Evolutionary conservation across 2,888 invertebrate species (phyloP).

Genomic region (Vandiemenella viatica): DNA sequence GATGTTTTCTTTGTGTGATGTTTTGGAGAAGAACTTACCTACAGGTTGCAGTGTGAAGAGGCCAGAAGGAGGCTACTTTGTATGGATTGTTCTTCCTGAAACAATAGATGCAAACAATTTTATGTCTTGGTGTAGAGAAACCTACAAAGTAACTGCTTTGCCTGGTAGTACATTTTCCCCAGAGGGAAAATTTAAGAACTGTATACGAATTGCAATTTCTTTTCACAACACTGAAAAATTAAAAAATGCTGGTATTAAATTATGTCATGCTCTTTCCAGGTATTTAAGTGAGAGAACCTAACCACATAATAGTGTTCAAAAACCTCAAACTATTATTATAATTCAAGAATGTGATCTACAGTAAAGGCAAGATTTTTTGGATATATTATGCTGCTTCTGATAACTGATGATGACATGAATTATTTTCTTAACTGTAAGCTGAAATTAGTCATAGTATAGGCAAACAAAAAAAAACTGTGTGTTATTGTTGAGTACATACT

Average conservation of each 20-base stretch:
- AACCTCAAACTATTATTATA: no score
- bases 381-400: no score
- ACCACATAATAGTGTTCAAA: no score
- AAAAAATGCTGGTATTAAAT: conserved; percentile 24
- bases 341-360: no score
- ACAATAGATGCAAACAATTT: conserved; percentile 27
- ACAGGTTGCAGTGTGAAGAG: conserved; percentile 27
- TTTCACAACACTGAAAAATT: conserved; percentile 31
- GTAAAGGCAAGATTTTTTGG: no score
- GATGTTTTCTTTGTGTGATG: conserved; percentile 28
- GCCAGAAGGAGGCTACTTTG: conserved; percentile 42
- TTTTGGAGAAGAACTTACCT: conserved; percentile 31
- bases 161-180: conserved; percentile 31
- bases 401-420: no score
- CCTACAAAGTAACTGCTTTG: conserved; percentile 32
- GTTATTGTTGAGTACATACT: no score
- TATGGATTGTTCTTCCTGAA: conserved; percentile 40
- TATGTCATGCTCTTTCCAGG: conserved; percentile 25
- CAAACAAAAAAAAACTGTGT: no score
- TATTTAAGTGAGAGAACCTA: no score
- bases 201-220: conserved; percentile 33
- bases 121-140: conserved; percentile 27
- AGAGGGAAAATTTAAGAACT: conserved; percentile 26
- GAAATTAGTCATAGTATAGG: no score
- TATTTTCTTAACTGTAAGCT: no score